phyloP scores from a whole-genome alignment of 2,113 vertebrate species.

The Eupsittula cactorum region DNA sequence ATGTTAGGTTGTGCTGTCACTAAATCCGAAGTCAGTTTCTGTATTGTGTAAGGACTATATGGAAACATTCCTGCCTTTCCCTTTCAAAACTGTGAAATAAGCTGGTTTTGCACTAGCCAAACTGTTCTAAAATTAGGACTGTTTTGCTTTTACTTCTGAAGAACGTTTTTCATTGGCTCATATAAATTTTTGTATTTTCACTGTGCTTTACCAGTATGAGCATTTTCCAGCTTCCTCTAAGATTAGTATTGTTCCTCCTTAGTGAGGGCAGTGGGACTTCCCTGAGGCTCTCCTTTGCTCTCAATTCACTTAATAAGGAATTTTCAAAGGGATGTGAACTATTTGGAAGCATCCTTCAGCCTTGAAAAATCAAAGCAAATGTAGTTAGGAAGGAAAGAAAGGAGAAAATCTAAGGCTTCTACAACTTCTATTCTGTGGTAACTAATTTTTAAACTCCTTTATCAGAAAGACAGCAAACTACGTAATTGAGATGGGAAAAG shows the following conservation, averaged over 20 bases:
- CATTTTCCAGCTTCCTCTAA: neutral
- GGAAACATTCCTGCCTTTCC: neutral
- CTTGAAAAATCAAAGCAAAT: neutral
- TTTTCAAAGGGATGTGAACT: neutral
- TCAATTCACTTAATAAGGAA: neutral
- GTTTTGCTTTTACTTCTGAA: neutral
- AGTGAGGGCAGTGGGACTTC: neutral
- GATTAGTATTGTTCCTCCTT: neutral
- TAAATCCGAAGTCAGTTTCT: neutral
- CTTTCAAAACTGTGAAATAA: neutral
- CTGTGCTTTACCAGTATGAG: neutral
- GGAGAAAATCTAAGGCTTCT: neutral
- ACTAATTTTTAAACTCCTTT: neutral
- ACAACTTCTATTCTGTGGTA: neutral
- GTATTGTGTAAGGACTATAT: neutral
- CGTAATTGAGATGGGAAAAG: neutral
- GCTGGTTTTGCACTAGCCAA: neutral
- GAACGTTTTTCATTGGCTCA: rapidly evolving
- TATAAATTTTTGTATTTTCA: neutral
- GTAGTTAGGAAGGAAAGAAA: neutral
- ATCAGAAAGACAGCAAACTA: neutral
- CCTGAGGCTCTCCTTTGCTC: neutral
- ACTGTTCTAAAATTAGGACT: neutral
- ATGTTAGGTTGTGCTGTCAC: neutral
- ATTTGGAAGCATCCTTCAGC: neutral